These are phyloP conservation scores for Urosaurus nigricauda DNA, from an alignment of 2,797 vertebrate species.

Conservation along the genomic window DNA sequence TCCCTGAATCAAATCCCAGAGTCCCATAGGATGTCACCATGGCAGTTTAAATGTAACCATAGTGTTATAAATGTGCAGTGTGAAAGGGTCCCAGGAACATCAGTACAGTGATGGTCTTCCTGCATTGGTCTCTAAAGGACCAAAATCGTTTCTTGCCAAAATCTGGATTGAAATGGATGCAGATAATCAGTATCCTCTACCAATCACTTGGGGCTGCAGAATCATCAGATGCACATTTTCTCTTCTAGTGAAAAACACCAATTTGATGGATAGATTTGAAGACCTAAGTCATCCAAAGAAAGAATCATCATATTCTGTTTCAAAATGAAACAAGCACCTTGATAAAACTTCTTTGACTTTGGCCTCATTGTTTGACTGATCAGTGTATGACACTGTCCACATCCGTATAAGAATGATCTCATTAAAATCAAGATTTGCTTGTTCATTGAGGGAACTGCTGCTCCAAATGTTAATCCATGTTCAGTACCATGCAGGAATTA, in stretches of 20 bases:
- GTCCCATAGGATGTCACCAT: too few relatives aligned
- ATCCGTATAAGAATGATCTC: not conserved
- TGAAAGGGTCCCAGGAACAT: too few relatives aligned
- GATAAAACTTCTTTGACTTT: not conserved
- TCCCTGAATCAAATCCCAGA: too few relatives aligned
- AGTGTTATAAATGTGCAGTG: too few relatives aligned
- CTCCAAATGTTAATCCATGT: not conserved
- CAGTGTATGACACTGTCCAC: not conserved
- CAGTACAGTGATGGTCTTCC: too few relatives aligned
- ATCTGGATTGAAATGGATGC: not conserved
- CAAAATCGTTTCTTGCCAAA: not conserved
- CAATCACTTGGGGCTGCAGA: not conserved
- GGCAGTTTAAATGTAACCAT: too few relatives aligned
- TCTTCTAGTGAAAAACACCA: not conserved
- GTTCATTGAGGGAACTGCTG: not conserved
- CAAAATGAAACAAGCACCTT: not conserved
- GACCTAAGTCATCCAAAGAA: not conserved
- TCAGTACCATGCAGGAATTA: not conserved
- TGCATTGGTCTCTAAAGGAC: not conserved
- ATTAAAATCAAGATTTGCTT: not conserved
- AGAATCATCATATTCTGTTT: not conserved
- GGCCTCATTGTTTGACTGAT: not conserved
- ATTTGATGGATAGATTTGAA: not conserved
- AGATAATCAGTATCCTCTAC: not conserved
- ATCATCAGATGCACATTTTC: slow-evolving; percentile 8